Evolutionary conservation across 2,888 invertebrate species (phyloP).

Genomic region (Drosophila conformis): DNA sequence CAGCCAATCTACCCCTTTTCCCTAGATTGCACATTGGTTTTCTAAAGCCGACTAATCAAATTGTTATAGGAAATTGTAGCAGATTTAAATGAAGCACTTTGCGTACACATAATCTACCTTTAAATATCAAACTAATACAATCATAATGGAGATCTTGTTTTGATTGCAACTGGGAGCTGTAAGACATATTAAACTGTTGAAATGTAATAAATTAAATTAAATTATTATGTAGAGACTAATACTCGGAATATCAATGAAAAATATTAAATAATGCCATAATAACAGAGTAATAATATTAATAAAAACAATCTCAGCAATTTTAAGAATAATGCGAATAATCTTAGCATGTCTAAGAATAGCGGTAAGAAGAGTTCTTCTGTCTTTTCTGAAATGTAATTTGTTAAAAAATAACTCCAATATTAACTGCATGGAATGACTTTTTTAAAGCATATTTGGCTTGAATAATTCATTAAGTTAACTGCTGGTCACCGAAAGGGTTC

Average conservation of each 20-base stretch:
- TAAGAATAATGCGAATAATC: not conserved
- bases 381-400: not conserved
- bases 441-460: not conserved
- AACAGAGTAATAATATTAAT: not conserved
- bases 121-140: not conserved
- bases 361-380: not conserved
- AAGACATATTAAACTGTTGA: not conserved
- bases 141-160: no score
- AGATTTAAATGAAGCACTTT: not conserved
- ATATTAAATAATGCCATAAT: not conserved
- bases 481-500: not conserved
- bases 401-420: not conserved
- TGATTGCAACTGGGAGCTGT: not conserved
- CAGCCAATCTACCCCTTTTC: conserved; percentile 28
- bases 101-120: not conserved
- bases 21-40: conserved; percentile 36
- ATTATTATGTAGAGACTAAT: accelerated
- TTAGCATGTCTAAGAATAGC: not conserved
- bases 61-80: conserved; percentile 1
- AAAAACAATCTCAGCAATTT: no score
- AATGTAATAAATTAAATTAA: not conserved
- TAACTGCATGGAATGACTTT: not conserved
- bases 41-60: not conserved
- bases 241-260: not conserved
- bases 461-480: not conserved